phyloP scores from a whole-genome alignment of 2,888 invertebrate genomes.

The Vesta saturnalis region DNA sequence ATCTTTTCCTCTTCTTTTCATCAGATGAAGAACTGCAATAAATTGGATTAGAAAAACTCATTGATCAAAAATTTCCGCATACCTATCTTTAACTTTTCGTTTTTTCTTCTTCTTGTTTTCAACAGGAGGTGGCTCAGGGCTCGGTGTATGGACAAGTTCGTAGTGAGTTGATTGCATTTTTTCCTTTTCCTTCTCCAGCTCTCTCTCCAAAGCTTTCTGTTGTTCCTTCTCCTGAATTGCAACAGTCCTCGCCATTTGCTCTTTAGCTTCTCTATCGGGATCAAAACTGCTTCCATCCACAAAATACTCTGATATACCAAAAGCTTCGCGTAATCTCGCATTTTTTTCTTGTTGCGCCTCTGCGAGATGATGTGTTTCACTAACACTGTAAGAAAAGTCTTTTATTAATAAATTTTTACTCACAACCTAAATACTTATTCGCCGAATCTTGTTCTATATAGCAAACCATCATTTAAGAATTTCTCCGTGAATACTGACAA shows the following conservation, averaged over 20 bases:
- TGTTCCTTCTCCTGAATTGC: constrained; percentile 61
- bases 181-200: constrained; percentile 64
- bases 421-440: constrained; percentile 14
- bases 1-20: constrained; percentile 84
- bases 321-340: constrained; percentile 90
- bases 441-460: not conserved
- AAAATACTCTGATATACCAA: constrained; percentile 93
- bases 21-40: constrained; percentile 72
- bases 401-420: no score
- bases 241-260: constrained; percentile 64
- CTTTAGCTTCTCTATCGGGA: constrained; percentile 75
- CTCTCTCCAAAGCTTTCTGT: constrained; percentile 60
- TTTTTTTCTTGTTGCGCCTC: constrained; percentile 97
- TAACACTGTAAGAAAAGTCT: constrained; percentile 79
- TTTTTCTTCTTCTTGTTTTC: constrained; percentile 65
- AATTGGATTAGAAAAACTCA: not conserved
- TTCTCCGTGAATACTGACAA: not conserved
- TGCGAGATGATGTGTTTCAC: constrained; percentile 95
- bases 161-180: constrained; percentile 66
- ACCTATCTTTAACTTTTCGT: constrained; percentile 80
- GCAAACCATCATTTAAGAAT: constrained; percentile 27
- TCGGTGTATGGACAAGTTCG: constrained; percentile 81
- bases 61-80: constrained; percentile 50
- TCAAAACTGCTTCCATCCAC: constrained; percentile 94
- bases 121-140: constrained; percentile 64